These are phyloP conservation scores for Drosophila gunungcola DNA, from an alignment of 1,140 invertebrate species.

Conservation along the genomic window DNA sequence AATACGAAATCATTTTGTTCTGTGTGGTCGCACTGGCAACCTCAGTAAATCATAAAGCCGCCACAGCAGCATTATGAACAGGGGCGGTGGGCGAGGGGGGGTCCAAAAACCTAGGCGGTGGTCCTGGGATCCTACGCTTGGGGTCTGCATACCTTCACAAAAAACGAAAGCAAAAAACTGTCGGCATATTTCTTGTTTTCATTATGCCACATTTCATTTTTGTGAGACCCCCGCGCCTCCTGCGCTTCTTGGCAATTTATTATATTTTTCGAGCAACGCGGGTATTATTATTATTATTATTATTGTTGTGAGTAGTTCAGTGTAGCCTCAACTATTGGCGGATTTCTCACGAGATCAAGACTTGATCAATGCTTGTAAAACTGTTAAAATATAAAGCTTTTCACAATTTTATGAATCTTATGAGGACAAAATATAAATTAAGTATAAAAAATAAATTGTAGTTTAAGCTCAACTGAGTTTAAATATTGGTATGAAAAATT, in stretches of 20 bases:
- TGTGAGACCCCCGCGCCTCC: not conserved
- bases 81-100: not conserved
- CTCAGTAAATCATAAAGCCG: slow-evolving; percentile 70
- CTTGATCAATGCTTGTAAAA: slow-evolving; percentile 1
- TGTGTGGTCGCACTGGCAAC: slow-evolving; percentile 20
- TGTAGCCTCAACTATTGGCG: not conserved
- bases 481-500: too few species aligned
- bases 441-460: not conserved
- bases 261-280: slow-evolving; percentile 31
- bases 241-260: slow-evolving; percentile 51
- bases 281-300: slow-evolving; percentile 53
- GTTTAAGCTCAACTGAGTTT: too few species aligned
- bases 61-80: slow-evolving; percentile 35
- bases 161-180: slow-evolving; percentile 27
- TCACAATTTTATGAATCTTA: not conserved
- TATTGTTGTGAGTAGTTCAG: not conserved
- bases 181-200: slow-evolving; percentile 64
- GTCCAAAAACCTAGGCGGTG: slow-evolving; percentile 67
- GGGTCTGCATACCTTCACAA: slow-evolving; percentile 1
- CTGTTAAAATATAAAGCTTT: not conserved
- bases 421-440: not conserved
- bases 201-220: slow-evolving; percentile 39
- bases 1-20: not conserved
- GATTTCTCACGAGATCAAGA: slow-evolving; percentile 2
- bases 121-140: slow-evolving; percentile 37